Evolutionary conservation across 2,888 invertebrate genomes (phyloP).

Genomic region (Parelbella ahira): DNA sequence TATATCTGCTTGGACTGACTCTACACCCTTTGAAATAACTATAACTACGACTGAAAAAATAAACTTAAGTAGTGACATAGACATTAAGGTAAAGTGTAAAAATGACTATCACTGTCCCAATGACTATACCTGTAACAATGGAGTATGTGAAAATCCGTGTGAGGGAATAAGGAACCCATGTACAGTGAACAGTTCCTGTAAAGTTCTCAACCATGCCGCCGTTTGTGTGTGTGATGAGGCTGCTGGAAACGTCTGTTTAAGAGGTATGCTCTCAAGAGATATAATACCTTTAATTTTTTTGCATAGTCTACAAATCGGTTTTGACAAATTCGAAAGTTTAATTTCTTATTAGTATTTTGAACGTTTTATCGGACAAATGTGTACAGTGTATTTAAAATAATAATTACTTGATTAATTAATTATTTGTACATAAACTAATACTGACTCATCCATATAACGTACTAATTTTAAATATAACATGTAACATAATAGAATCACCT

Average conservation of each 20-base stretch:
- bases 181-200: slow-evolving; percentile 82
- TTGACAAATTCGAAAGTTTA: too few relatives aligned
- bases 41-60: slow-evolving; percentile 59
- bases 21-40: slow-evolving; percentile 41
- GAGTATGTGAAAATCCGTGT: slow-evolving; percentile 84
- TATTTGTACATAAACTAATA: slow-evolving; percentile 31
- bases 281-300: slow-evolving; percentile 28
- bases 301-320: slow-evolving; percentile 16
- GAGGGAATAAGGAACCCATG: slow-evolving; percentile 69
- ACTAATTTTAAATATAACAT: slow-evolving; percentile 61
- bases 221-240: slow-evolving; percentile 82
- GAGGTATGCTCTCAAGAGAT: slow-evolving; percentile 78
- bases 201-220: slow-evolving; percentile 82
- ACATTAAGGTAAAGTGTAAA: slow-evolving; percentile 74
- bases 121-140: slow-evolving; percentile 82
- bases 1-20: slow-evolving; percentile 71
- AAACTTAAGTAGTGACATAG: slow-evolving; percentile 39
- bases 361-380: slow-evolving; percentile 75
- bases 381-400: slow-evolving; percentile 31
- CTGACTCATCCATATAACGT: slow-evolving; percentile 41
- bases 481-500: slow-evolving; percentile 83
- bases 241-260: slow-evolving; percentile 80
- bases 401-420: slow-evolving; percentile 31
- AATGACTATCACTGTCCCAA: slow-evolving; percentile 82
- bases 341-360: too few relatives aligned